phyloP scores from a whole-genome alignment of 2,113 vertebrate genomes.

The Cnemophilus loriae region DNA sequence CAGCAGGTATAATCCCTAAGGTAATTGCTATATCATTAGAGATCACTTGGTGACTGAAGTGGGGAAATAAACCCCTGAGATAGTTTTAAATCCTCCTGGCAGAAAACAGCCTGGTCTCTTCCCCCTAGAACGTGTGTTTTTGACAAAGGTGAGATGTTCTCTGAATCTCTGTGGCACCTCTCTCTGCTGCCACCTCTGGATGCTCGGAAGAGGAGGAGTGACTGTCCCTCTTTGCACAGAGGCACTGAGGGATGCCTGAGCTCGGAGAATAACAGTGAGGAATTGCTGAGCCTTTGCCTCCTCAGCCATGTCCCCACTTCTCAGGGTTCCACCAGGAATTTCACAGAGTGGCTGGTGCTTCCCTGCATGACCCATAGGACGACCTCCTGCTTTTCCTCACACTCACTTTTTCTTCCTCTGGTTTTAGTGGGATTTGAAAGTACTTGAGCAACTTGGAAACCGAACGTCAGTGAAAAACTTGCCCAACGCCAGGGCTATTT shows the following conservation, averaged over 20 bases:
- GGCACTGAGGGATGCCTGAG: rapidly evolving
- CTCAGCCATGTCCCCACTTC: neutral
- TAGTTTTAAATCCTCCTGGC: neutral
- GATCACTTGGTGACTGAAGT: neutral
- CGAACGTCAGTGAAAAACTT: neutral
- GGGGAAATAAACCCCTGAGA: neutral
- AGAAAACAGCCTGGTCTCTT: neutral
- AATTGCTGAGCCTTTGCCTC: neutral
- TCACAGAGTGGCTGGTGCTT: neutral
- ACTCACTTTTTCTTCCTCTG: neutral
- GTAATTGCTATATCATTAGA: neutral
- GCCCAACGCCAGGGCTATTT: neutral
- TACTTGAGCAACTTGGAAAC: neutral
- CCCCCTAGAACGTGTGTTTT: neutral
- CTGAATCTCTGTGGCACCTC: neutral
- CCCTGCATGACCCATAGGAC: neutral
- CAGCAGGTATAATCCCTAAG: neutral
- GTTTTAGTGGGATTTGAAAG: neutral
- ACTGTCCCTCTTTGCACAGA: neutral
- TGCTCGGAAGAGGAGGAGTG: neutral
- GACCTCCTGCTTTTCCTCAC: neutral
- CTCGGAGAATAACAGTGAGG: neutral
- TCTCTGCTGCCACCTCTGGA: neutral
- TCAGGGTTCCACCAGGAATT: neutral
- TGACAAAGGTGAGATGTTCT: neutral